Evolutionary conservation across 2,888 invertebrate genomes (phyloP), one percentile per base, ranked within the genome.

Genomic region (Anodontia alba): DNA sequence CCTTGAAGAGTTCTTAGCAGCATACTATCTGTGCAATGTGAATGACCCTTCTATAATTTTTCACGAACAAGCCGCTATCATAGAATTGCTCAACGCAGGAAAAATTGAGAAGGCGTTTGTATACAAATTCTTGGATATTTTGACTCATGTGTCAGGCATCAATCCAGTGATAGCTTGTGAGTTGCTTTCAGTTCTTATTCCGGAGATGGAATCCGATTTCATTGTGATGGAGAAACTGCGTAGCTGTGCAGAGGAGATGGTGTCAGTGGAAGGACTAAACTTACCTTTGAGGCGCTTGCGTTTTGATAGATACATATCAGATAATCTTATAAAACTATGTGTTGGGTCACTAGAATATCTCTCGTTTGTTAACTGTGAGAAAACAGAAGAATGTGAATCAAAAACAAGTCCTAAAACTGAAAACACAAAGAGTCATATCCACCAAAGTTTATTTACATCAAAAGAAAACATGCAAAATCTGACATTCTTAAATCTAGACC

Each of bases 11-110:
- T 62, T 10, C 17, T 29, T 62, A 15, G 62, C 62, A 10, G 62
- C 33, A 29, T 62, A 62, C 62, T 62, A 62, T 17, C 62, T 62
- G 62, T 62, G 62, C 33, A 62, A 62, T 62, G 62, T 62, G 12
- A 62, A 62, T 33, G 62, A 62, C 23, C 8, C 62, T 33, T 31
- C 62, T 33, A 33, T 33, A 33, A 20, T 62, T 2, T 62, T 62
- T 20, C 62, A 62, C 29, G 62, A 62, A 33, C 62, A 62, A 17
- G 62, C 62, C 20, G 62, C 62, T 10, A 62, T 62, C 31, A 62
- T 62, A 1, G 62, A 62, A 62, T 17, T 62, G 8, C 26, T 62
- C 33, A 62, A 62, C 31, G 15, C 62, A 12, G 62, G 62, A 3
- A 62, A 62, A 33, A 62, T 62, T 62, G 62, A 62, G 17, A 62